Percentiles rank a stretch among this genome's conserved stretches.
Evolutionary conservation across 2,888 invertebrate species (phyloP).

Genomic region (Cordylochernes scorpioides): DNA sequence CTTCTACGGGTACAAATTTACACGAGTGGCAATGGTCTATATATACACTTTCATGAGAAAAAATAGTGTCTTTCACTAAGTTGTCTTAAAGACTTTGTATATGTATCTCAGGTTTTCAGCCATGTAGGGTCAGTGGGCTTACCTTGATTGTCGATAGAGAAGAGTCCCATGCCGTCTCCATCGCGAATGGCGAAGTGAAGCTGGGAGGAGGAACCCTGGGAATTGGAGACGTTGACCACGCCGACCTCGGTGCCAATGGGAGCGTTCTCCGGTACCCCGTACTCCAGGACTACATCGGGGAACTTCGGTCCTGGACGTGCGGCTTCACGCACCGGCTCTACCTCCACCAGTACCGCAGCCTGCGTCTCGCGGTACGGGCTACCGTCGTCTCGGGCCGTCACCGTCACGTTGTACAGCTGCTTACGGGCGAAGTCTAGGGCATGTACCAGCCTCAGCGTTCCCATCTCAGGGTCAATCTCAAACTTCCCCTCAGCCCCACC

Average conservation of each 20-base stretch:
- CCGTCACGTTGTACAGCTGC: conserved; percentile 61
- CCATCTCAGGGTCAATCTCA: conserved; percentile 53
- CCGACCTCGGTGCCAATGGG: conserved; percentile 47
- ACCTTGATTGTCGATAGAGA: conserved; percentile 66
- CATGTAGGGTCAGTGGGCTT: neutral
- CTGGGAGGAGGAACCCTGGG: conserved; percentile 33
- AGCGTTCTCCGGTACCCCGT: conserved; percentile 44
- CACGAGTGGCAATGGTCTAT: too few relatives aligned
- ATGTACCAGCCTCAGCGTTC: conserved; percentile 50
- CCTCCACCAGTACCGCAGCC: conserved; percentile 46
- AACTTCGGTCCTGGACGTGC: conserved; percentile 53
- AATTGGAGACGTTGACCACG: conserved; percentile 46
- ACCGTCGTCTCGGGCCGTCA: conserved; percentile 59
- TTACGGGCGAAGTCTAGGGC: conserved; percentile 62
- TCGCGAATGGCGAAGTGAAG: conserved; percentile 60
- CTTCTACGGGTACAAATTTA: too few relatives aligned
- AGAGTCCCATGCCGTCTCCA: conserved; percentile 69
- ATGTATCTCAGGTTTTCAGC: too few relatives aligned
- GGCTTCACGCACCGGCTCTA: conserved; percentile 79
- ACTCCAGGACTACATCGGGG: conserved; percentile 36
- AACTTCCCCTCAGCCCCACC: conserved; percentile 31
- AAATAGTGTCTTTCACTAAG: too few relatives aligned
- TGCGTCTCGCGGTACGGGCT: conserved; percentile 41
- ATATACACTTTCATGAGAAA: too few relatives aligned
- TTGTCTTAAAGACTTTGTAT: too few relatives aligned